Conservation (phyloP, 2,888 invertebrate species). For the Eupithecia exiguata region DNA sequence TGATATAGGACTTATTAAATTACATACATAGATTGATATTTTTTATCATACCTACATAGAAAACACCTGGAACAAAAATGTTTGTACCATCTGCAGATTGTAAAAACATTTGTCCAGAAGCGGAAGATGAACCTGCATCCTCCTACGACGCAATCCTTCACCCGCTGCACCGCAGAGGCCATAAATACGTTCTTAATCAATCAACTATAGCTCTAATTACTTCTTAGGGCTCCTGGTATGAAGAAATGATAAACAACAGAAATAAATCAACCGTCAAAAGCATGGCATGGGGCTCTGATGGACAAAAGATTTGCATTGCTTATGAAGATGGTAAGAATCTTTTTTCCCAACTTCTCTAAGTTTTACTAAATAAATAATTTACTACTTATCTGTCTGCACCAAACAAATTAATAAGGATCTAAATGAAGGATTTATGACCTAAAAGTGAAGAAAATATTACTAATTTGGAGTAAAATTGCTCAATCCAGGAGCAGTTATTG, state of each 20-base stretch:
- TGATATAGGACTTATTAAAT: no score
- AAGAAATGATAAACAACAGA: slow-evolving; percentile 99
- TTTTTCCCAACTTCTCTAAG: background rate
- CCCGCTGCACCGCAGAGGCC: background rate
- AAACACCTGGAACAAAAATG: background rate
- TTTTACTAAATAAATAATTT: background rate
- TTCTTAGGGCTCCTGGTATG: slow-evolving; percentile 95
- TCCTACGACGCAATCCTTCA: background rate
- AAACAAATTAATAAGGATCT: background rate
- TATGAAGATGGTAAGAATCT: slow-evolving; percentile 94
- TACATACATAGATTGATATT: background rate
- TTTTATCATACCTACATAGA: background rate
- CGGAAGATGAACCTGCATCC: background rate
- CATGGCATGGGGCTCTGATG: slow-evolving; percentile 99
- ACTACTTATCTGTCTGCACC: background rate
- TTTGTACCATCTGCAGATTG: no score
- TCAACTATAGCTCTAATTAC: background rate
- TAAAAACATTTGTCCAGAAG: background rate
- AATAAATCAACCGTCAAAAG: slow-evolving; percentile 98
- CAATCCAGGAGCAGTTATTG: slow-evolving; percentile 91
- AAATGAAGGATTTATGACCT: background rate
- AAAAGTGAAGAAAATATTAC: background rate
- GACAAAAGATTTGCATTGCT: slow-evolving; percentile 98
- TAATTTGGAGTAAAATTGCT: background rate
- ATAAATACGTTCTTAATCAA: background rate